Evolutionary conservation across 2,888 invertebrate species (phyloP), one percentile per base, ranked within the genome.

Genomic region (Pristionchus fissidentatus): DNA sequence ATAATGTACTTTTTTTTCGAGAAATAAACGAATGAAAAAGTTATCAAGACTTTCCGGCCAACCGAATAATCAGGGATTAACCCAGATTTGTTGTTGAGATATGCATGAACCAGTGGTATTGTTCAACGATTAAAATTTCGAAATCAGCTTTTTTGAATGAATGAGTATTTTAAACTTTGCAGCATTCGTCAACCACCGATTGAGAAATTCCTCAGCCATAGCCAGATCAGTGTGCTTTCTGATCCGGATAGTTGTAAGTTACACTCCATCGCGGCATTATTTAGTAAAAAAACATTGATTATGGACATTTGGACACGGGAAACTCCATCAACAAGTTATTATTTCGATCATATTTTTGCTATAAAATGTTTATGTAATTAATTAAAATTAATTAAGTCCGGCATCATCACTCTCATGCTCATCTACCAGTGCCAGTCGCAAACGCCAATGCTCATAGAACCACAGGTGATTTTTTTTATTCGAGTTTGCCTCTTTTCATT

Each of bases 361-460:
- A 26, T 3, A 10, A 3, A n/a, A 26, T 57, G 8, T 57, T 57
- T n/a, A 26, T 26, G 3, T 57, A 57, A 10, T 57, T 26, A 15
- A n/a, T n/a, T 46, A 43, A 32, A 77, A 1, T 49, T 7, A 35
- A 55, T 85, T 66, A 85, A 89, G 86, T 87, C 90, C 60, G 84
- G 86, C 13, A 88, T 89, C 38, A 73, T 91, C 19, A 83, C 86
- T n/a, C 78, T 90, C 3, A 75, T 91, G 60, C 85, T 91, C 19
- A 75, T 88, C 15, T 89, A 87, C 83, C 90, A 91, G 82, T 81
- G 85, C 26, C 85, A 88, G 83, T 90, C 90, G 1, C 83, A 85
- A 70, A 89, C 87, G 41, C 89, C 90, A 1, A 22, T 35, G 0
- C 84, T 89, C 10, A 62, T 90, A 13, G 55, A 85, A 19, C 83